Conservation (phyloP, 2,888 invertebrate species). For the Microplitis manilae region DNA sequence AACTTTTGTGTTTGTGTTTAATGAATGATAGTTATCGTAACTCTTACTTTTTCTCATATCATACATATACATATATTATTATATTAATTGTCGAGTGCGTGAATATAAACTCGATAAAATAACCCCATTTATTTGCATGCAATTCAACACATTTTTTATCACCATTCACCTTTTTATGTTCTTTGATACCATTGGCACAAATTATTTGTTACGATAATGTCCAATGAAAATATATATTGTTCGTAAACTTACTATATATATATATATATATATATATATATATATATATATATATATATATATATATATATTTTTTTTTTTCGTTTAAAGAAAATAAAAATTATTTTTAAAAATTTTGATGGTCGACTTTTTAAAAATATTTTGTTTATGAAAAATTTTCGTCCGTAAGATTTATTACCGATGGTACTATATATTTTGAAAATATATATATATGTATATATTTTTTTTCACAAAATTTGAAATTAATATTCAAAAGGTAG, state of each 20-base stretch:
- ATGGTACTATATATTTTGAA: too few species aligned
- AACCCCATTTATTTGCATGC: conserved; percentile 30
- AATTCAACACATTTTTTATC: conserved; percentile 6
- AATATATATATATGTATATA: too few species aligned
- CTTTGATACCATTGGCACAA: conserved; percentile 11
- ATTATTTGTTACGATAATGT: background rate
- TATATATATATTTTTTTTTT: too few species aligned
- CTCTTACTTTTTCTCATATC: background rate
- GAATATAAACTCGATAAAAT: conserved; percentile 32
- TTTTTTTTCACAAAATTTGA: too few species aligned
- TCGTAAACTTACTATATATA: background rate
- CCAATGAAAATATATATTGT: background rate
- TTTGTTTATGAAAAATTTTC: too few species aligned
- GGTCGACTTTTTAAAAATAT: too few species aligned
- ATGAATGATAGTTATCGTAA: background rate
- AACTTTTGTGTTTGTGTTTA: background rate
- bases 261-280: background rate
- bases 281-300: background rate
- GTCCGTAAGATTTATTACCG: too few species aligned
- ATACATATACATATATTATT: conserved; percentile 7
- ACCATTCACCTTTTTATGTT: conserved; percentile 16
- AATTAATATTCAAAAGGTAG: too few species aligned
- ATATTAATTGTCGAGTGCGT: conserved; percentile 37
- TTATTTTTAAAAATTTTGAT: too few species aligned
- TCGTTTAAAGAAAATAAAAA: too few species aligned